Conservation (phyloP, 2,888 invertebrate genomes). For the Colostygia pectinataria region DNA sequence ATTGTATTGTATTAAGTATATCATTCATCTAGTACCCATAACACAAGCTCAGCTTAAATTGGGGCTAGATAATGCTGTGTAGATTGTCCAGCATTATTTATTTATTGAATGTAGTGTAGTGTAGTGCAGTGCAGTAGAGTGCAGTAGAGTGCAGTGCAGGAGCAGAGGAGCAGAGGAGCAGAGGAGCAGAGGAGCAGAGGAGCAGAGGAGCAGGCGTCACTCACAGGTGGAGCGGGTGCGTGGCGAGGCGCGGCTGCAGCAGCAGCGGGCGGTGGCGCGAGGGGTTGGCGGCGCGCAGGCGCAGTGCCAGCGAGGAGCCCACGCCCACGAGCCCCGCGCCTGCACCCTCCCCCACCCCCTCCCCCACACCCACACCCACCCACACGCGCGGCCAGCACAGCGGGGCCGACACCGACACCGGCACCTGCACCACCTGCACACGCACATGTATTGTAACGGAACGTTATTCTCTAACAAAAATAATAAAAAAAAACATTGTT, state of each 20-base stretch:
- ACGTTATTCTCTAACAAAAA: too few species aligned
- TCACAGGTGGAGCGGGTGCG: constrained; percentile 80
- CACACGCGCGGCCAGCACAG: constrained; percentile 20
- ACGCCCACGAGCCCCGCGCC: constrained; percentile 39
- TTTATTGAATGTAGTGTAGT: too few species aligned
- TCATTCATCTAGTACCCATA: too few species aligned
- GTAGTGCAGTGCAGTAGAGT: too few species aligned
- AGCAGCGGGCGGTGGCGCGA: constrained; percentile 87
- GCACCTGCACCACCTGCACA: constrained; percentile 5
- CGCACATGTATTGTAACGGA: background rate
- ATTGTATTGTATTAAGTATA: too few species aligned
- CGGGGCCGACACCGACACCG: constrained; percentile 1
- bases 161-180: too few species aligned
- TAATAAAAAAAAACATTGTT: too few species aligned
- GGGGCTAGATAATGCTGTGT: too few species aligned
- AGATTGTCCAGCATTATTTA: too few species aligned
- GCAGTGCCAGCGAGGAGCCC: constrained; percentile 82
- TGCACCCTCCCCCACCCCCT: background rate
- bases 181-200: too few species aligned
- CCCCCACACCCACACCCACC: constrained; percentile 14
- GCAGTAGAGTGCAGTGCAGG: too few species aligned
- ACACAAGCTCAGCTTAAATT: too few species aligned
- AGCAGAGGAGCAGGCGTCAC: background rate
- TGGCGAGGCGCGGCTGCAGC: constrained; percentile 83
- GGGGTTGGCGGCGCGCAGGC: constrained; percentile 89